Percentiles rank a stretch among this genome's conserved stretches.
These are phyloP conservation scores for Pseudeuparius sepicola DNA, from an alignment of 2,888 invertebrate genomes.

Conservation along the genomic window DNA sequence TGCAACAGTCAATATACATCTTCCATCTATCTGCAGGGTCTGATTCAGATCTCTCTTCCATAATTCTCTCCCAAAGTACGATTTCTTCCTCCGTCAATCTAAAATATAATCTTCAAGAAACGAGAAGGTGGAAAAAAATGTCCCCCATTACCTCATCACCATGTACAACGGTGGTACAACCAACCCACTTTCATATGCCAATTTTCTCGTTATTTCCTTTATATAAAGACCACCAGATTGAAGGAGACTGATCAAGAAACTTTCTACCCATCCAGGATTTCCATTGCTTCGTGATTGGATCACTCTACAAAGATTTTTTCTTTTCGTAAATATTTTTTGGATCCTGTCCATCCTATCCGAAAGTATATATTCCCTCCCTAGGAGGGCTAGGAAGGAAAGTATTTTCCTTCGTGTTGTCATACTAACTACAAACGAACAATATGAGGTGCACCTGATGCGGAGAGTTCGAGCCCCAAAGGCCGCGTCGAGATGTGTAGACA, in stretches of 20 bases:
- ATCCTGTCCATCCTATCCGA: too few species aligned
- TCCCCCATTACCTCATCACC: slow-evolving; percentile 29
- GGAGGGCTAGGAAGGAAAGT: slow-evolving; percentile 11
- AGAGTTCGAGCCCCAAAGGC: too few species aligned
- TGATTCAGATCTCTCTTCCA: slow-evolving; percentile 24
- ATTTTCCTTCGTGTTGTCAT: too few species aligned
- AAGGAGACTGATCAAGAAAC: slow-evolving; percentile 48
- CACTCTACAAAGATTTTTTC: slow-evolving; percentile 35
- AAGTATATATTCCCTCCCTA: too few species aligned
- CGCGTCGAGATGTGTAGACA: too few species aligned
- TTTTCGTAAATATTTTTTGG: too few species aligned
- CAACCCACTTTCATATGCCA: slow-evolving; percentile 32
- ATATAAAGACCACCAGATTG: slow-evolving; percentile 46
- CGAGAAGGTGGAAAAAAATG: slow-evolving; percentile 3
- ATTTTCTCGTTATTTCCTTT: slow-evolving; percentile 34
- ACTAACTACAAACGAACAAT: too few species aligned
- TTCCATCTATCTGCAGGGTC: slow-evolving; percentile 34
- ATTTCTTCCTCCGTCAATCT: slow-evolving; percentile 25
- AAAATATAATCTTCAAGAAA: neutral
- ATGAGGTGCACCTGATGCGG: too few species aligned
- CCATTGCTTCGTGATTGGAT: slow-evolving; percentile 52
- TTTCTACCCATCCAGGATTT: slow-evolving; percentile 58
- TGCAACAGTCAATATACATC: slow-evolving; percentile 41
- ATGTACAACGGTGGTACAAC: slow-evolving; percentile 34
- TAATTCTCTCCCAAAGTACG: slow-evolving; percentile 25